Conservation (phyloP, 2,113 vertebrate genomes). For the Atherinomorus stipes region DNA sequence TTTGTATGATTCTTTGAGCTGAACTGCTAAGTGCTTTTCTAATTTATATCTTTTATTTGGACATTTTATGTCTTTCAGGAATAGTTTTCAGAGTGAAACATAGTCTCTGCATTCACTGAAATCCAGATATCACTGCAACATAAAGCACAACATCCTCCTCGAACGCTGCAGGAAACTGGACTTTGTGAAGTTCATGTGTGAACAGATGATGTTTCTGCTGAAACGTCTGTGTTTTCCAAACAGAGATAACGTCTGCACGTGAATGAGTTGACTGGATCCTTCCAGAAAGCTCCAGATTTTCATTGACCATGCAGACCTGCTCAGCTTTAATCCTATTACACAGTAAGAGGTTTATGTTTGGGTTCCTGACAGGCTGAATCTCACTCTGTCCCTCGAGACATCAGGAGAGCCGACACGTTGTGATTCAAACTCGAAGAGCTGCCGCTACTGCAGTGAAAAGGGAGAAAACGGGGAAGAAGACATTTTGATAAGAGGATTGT, state of each 20-base stretch:
- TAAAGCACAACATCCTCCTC: no score
- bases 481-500: slow-evolving; percentile 51
- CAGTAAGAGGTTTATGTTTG: slow-evolving; percentile 81
- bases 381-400: slow-evolving; percentile 25
- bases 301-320: slow-evolving; percentile 45
- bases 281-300: slow-evolving; percentile 61
- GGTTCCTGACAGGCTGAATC: slow-evolving; percentile 36
- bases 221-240: no score
- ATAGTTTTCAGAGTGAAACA: no score
- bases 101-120: no score
- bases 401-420: slow-evolving; percentile 1
- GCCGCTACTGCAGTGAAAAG: slow-evolving; percentile 33
- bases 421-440: not conserved
- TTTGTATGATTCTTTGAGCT: no score
- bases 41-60: no score
- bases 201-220: no score
- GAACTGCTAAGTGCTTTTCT: no score
- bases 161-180: no score
- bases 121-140: no score
- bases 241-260: not conserved
- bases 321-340: slow-evolving; percentile 83
- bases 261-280: slow-evolving; percentile 22
- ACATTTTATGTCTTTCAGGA: no score
- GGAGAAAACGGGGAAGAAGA: not conserved
- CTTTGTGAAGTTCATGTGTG: no score